Conservation (phyloP, 2,797 vertebrate genomes). For the Emys orbicularis region DNA sequence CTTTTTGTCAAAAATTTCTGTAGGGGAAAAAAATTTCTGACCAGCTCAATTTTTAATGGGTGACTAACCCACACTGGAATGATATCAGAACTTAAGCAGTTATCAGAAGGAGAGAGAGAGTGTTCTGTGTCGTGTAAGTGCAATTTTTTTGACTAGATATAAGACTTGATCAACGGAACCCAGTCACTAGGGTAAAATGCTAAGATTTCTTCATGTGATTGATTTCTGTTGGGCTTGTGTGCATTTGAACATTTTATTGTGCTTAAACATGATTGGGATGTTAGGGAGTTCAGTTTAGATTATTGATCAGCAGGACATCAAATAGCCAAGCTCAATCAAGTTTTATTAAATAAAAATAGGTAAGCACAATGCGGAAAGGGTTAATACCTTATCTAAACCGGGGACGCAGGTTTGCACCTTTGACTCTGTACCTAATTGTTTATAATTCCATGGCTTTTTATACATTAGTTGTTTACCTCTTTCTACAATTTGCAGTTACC, state of each 20-base stretch:
- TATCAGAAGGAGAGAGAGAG: not conserved
- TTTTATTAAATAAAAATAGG: not conserved
- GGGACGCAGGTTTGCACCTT: not conserved
- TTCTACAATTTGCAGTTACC: not conserved
- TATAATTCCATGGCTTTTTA: not conserved
- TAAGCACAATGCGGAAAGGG: not conserved
- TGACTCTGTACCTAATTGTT: not conserved
- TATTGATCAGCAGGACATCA: not conserved
- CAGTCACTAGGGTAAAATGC: not conserved
- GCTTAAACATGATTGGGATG: not conserved
- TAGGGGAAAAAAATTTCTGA: not conserved
- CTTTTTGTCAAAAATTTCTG: not conserved
- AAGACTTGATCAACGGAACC: conserved; percentile 5
- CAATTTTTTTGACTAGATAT: conserved; percentile 23
- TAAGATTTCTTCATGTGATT: not conserved
- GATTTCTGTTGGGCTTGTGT: not conserved
- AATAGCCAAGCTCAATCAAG: not conserved
- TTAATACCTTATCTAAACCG: not conserved
- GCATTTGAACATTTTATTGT: not conserved
- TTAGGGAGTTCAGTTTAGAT: not conserved
- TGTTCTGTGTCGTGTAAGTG: not conserved
- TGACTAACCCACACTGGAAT: not conserved
- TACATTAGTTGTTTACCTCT: not conserved
- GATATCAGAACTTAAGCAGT: conserved; percentile 40
- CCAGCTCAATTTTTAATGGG: not conserved